A percentile compares a stretch with the other conserved stretches of the same genome.
phyloP scores from a whole-genome alignment of 2,113 vertebrate genomes.

The Oreochromis tanganicae region DNA sequence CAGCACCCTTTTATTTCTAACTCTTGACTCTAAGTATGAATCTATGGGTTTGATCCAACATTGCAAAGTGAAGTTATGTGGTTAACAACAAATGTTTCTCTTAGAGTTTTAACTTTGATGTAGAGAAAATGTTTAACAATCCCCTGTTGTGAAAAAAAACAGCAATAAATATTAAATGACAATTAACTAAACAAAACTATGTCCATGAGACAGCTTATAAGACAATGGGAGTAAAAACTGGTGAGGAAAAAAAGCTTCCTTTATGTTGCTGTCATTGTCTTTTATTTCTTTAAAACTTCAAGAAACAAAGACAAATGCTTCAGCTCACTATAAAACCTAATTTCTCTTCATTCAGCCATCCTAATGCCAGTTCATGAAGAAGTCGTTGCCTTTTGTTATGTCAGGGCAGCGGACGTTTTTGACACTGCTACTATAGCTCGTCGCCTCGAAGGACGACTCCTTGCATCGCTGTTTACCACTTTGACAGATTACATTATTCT shows the following conservation, averaged over 20 bases:
- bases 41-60: not conserved
- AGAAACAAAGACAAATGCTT: not conserved
- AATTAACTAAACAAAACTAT: not conserved
- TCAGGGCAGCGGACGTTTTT: conserved; percentile 56
- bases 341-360: not conserved
- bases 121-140: not conserved
- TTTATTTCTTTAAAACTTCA: not conserved
- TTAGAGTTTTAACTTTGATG: not conserved
- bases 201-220: not conserved
- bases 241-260: not conserved
- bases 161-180: not conserved
- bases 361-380: conserved; percentile 55
- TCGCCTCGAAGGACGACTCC: conserved; percentile 56
- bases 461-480: conserved; percentile 51
- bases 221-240: not conserved
- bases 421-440: conserved; percentile 71
- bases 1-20: not conserved
- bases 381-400: conserved; percentile 64
- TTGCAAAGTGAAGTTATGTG: not conserved
- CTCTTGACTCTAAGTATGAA: not conserved
- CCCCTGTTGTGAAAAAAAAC: fast-evolving
- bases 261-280: not conserved
- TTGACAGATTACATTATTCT: conserved; percentile 71
- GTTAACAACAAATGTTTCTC: not conserved
- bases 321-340: not conserved